Conservation (phyloP, 2,113 vertebrate genomes). For the Paramisgurnus dabryanus region DNA sequence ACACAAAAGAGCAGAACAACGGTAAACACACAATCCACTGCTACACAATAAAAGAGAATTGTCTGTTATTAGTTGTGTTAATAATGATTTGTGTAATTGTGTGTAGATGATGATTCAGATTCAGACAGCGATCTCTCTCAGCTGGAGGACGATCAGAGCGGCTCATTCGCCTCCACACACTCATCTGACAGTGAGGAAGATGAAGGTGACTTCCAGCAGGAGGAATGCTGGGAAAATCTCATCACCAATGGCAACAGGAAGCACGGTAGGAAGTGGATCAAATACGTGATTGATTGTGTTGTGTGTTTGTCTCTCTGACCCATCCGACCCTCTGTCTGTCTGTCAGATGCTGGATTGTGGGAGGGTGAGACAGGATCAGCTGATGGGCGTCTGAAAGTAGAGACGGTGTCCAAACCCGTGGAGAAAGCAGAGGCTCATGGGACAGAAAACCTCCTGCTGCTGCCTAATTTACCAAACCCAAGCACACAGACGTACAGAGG, state of each 20-base stretch:
- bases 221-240: constrained; percentile 85
- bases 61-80: not conserved
- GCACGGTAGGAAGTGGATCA: constrained; percentile 63
- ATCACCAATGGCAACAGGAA: constrained; percentile 67
- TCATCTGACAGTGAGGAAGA: constrained; percentile 92
- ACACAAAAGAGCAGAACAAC: constrained; percentile 70
- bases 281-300: not conserved
- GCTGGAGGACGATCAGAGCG: constrained; percentile 88
- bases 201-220: constrained; percentile 74
- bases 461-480: constrained; percentile 73
- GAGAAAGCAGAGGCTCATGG: constrained; percentile 65
- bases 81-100: constrained; percentile 14
- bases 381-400: constrained; percentile 60
- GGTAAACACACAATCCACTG: constrained; percentile 65
- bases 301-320: not conserved
- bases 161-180: constrained; percentile 87
- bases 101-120: constrained; percentile 83
- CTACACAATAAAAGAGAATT: not conserved
- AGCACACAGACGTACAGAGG: constrained; percentile 83
- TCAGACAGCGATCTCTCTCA: constrained; percentile 89
- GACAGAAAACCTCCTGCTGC: constrained; percentile 63
- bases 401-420: constrained; percentile 55
- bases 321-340: constrained; percentile 4
- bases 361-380: constrained; percentile 65
- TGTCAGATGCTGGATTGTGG: constrained; percentile 64